phyloP scores from a whole-genome alignment of 1,140 invertebrate genomes.

The Cydia amplana region DNA sequence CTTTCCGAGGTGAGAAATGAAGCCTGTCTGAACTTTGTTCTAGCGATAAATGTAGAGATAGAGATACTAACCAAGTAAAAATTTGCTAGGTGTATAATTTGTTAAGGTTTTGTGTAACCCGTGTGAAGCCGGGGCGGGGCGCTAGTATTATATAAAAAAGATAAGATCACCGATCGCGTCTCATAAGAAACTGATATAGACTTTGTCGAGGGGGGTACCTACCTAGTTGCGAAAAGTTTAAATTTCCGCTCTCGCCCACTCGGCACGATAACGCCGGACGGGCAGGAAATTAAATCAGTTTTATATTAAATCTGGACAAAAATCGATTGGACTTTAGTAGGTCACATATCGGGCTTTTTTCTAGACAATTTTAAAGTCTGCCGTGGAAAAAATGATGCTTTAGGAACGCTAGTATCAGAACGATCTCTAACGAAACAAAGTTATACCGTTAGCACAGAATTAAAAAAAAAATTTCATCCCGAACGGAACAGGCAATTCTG shows the following conservation, averaged over 20 bases:
- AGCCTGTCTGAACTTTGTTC: too few relatives aligned
- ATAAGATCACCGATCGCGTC: neutral
- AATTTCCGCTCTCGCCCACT: slow-evolving; percentile 34
- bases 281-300: slow-evolving; percentile 36
- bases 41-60: too few relatives aligned
- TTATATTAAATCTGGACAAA: slow-evolving; percentile 43
- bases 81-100: too few relatives aligned
- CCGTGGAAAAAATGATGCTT: neutral
- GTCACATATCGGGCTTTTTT: neutral
- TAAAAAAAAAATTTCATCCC: too few relatives aligned
- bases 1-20: too few relatives aligned
- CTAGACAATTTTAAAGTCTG: neutral
- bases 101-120: too few relatives aligned
- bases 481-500: too few relatives aligned
- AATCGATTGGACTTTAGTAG: neutral
- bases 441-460: too few relatives aligned
- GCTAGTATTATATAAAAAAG: neutral
- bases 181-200: slow-evolving; percentile 7
- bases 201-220: slow-evolving; percentile 1
- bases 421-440: too few relatives aligned
- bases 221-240: slow-evolving; percentile 34
- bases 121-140: too few relatives aligned
- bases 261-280: slow-evolving; percentile 29
- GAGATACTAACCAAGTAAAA: too few relatives aligned
- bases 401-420: too few relatives aligned